Conservation (phyloP, 2,888 invertebrate species). For the Drosophila neotestacea region DNA sequence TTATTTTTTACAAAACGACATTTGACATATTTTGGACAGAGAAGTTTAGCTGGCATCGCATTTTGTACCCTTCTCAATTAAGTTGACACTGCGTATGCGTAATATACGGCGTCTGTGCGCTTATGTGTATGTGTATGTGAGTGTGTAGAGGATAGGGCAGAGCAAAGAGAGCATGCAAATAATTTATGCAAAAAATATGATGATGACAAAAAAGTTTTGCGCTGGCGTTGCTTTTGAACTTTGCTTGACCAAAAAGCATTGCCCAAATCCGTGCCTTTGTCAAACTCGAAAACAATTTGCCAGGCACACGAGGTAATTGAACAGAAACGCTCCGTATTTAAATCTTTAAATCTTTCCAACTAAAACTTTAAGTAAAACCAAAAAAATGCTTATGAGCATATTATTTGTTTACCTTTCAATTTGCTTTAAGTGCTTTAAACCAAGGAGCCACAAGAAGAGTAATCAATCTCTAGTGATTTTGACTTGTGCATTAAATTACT, state of each 20-base stretch:
- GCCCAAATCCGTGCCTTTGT: constrained; percentile 52
- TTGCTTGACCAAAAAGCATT: constrained; percentile 43
- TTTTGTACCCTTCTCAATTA: constrained; percentile 78
- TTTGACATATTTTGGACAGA: constrained; percentile 73
- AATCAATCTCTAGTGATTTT: background rate
- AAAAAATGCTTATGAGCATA: background rate
- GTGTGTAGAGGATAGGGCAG: constrained; percentile 25
- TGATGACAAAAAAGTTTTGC: constrained; percentile 60
- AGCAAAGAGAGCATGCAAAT: constrained; percentile 25
- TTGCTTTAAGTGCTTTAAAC: too few relatives aligned
- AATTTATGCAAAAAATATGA: constrained; percentile 48
- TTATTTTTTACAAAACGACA: constrained; percentile 48
- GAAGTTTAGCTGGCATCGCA: constrained; percentile 62
- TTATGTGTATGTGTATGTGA: constrained; percentile 31
- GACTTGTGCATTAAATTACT: background rate
- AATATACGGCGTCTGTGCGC: constrained; percentile 47
- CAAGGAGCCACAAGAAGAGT: background rate
- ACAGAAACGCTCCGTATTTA: constrained; percentile 7
- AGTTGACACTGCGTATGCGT: constrained; percentile 76
- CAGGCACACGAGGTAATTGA: constrained; percentile 9
- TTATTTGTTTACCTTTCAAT: too few relatives aligned
- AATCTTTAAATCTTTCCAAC: constrained; percentile 8
- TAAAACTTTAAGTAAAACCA: background rate
- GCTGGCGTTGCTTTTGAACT: constrained; percentile 56
- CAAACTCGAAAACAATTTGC: constrained; percentile 55